These are phyloP conservation scores for Dendronephthya gigantea DNA, from an alignment of 64 coral and sea anemone species.

Conservation along the genomic window DNA sequence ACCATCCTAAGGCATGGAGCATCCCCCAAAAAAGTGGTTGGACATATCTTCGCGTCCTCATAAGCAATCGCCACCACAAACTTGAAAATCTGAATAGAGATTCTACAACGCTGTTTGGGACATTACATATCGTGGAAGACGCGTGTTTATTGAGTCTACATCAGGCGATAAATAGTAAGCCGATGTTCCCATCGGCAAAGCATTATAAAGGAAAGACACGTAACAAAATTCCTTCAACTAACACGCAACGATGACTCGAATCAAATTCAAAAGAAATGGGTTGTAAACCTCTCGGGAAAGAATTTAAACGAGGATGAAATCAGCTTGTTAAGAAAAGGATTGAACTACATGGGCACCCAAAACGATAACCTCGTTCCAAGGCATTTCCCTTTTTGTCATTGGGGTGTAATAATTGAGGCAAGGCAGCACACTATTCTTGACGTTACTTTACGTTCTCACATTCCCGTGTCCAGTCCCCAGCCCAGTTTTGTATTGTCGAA, in stretches of 20 bases:
- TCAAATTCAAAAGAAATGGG: constrained; percentile 18
- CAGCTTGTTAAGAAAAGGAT: too few species aligned
- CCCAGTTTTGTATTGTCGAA: too few species aligned
- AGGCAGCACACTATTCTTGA: too few species aligned
- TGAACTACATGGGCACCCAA: too few species aligned
- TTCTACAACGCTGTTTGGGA: neutral
- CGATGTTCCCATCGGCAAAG: neutral
- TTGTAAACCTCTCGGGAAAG: constrained; percentile 15
- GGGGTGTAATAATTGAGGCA: too few species aligned
- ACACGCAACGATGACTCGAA: neutral
- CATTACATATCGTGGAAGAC: neutral
- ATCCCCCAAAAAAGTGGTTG: neutral
- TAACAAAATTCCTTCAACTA: neutral
- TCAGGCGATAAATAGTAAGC: neutral
- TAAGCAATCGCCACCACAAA: constrained; percentile 24
- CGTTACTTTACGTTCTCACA: too few species aligned
- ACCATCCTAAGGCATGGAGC: constrained; percentile 21
- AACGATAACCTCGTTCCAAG: too few species aligned
- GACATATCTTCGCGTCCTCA: constrained; percentile 12
- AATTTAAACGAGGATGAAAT: too few species aligned
- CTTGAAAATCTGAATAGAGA: too few species aligned
- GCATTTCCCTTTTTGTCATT: too few species aligned
- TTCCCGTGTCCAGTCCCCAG: too few species aligned
- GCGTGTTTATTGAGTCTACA: neutral
- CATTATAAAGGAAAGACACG: neutral